phyloP scores from a whole-genome alignment of 2,797 vertebrate species.

The Leptatherina wallacei region DNA sequence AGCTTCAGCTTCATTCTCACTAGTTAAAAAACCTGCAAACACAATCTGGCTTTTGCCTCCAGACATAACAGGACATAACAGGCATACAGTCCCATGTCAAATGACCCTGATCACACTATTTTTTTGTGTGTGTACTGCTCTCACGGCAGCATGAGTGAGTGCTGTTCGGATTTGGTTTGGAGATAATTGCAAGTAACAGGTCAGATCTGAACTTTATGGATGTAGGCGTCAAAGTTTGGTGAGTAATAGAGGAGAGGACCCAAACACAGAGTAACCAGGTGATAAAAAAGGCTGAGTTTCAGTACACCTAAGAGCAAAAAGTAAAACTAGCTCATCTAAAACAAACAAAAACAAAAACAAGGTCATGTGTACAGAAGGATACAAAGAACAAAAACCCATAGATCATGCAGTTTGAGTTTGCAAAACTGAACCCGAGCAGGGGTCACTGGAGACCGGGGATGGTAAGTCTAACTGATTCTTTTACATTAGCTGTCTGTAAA shows the following conservation, averaged over 20 bases:
- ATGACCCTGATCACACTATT: not conserved
- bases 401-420: not conserved
- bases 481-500: not conserved
- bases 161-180: not conserved
- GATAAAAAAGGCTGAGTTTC: not conserved
- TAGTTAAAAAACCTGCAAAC: not conserved
- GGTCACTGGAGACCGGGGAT: not conserved
- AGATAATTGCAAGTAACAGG: not conserved
- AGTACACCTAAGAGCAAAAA: not conserved
- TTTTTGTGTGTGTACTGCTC: not conserved
- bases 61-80: not conserved
- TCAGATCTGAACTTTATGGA: not conserved
- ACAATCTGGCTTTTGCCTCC: not conserved
- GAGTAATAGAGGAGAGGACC: not conserved
- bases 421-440: not conserved
- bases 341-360: too few species aligned
- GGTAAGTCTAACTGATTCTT: not conserved
- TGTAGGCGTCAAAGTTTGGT: not conserved
- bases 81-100: not conserved
- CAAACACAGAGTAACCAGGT: not conserved
- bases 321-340: not conserved
- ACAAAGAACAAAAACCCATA: not conserved
- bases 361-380: not conserved
- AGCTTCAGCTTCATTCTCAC: not conserved
- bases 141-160: not conserved